Evolutionary conservation across 2,888 invertebrate species (phyloP), one percentile per base, ranked within the genome.

Genomic region (Omphaloscelis lunosa): DNA sequence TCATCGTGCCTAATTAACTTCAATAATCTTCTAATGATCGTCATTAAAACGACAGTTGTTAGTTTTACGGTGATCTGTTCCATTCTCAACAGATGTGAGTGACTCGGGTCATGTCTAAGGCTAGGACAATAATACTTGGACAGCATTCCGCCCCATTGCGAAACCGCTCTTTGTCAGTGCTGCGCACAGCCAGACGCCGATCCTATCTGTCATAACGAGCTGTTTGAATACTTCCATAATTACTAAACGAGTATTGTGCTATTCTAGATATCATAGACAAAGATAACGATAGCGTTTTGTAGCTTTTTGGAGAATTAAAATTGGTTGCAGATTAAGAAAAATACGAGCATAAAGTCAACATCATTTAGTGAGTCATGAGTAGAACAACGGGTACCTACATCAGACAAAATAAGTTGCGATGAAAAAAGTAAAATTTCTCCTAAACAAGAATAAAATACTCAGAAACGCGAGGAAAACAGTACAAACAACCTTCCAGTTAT

Each of bases 121-220:
- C 84, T 85, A 84, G 48, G 72, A 83, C 65, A 69, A 79, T 39
- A 65, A 59, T 7, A 29, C 61, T 81, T 62, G 81, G 82, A 79
- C 91, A 74, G 77, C 91, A 91, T 91, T 92, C 91, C 89, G 59
- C 73, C 73, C 72, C 85, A 80, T 82, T 86, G 84, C 88, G 68
- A 80, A 77, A 87, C 79, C 62, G 75, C 70, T 82, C 87, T 86
- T 87, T 90, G 83, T 86, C 68, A 63, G 56, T 70, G 66, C 84
- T 59, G 71, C 72, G 65, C 71, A 59, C 80, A 76, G 70, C 80
- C 76, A 86, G 78, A 83, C 79, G 82, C 84, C 82, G 80, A 84
- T 79, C 61, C 65, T 81, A 85, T 85, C 82, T 76, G 72, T 82
- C 80, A 76, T 81, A 87, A 82, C 79, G 78, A 85, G 77, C 66